phyloP scores from a whole-genome alignment of 2,888 invertebrate species.

The Galerucella pusilla region DNA sequence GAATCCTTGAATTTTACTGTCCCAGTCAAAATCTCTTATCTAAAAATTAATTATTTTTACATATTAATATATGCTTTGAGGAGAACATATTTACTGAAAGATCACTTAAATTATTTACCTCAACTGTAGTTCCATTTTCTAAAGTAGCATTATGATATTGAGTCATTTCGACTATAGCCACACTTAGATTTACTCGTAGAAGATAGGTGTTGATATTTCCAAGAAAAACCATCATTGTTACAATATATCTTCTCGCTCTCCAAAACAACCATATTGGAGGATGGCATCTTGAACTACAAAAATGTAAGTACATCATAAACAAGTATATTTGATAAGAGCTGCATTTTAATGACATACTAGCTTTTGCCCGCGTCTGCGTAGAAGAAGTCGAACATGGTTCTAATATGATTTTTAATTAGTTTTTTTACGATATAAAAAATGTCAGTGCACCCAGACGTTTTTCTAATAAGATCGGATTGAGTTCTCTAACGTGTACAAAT shows the following conservation, averaged over 20 bases:
- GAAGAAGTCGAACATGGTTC: too few relatives aligned
- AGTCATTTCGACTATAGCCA: slow-evolving; percentile 96
- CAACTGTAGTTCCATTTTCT: slow-evolving; percentile 71
- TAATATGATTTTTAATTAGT: too few relatives aligned
- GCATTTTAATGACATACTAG: too few relatives aligned
- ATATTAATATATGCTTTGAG: too few relatives aligned
- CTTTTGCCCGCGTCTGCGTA: too few relatives aligned
- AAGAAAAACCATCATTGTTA: slow-evolving; percentile 81
- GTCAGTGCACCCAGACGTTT: too few relatives aligned
- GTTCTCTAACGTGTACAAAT: too few relatives aligned
- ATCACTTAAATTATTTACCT: slow-evolving; percentile 64
- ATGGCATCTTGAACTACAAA: slow-evolving; percentile 9
- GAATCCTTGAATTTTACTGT: slow-evolving; percentile 78
- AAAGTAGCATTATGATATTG: slow-evolving; percentile 72
- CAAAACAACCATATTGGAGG: slow-evolving; percentile 74
- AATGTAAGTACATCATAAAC: not conserved
- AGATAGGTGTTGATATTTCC: slow-evolving; percentile 88
- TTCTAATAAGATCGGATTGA: too few relatives aligned
- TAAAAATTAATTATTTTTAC: slow-evolving; percentile 9
- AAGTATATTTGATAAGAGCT: too few relatives aligned
- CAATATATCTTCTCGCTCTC: slow-evolving; percentile 78
- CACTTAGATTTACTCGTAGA: slow-evolving; percentile 87
- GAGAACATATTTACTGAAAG: too few relatives aligned
- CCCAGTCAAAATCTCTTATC: slow-evolving; percentile 77
- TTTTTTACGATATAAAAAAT: too few relatives aligned